Conservation (phyloP, 2,888 invertebrate species). For the Liopterus haemorrhoidalis region DNA sequence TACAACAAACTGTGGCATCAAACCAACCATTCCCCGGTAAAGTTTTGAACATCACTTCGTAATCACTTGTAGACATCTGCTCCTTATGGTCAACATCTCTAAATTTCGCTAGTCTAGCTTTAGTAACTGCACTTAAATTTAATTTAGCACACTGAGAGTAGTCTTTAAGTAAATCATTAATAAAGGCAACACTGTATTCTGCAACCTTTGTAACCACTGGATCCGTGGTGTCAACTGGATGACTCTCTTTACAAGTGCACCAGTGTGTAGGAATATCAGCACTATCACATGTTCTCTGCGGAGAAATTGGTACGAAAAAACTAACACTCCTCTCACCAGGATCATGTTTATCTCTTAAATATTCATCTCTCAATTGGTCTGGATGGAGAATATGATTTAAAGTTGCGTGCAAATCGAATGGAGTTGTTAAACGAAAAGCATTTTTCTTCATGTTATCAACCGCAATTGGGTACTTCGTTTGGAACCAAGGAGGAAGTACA, state of each 20-base stretch:
- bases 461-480: not conserved
- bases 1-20: no score
- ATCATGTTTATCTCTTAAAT: not conserved
- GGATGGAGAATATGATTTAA: not conserved
- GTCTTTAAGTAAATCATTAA: not conserved
- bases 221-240: not conserved
- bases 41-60: not conserved
- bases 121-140: not conserved
- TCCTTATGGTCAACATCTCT: not conserved
- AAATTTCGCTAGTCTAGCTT: not conserved
- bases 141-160: not conserved
- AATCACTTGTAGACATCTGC: not conserved
- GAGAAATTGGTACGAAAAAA: not conserved
- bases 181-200: not conserved
- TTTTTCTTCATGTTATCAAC: not conserved
- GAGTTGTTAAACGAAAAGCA: not conserved
- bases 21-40: not conserved
- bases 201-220: not conserved
- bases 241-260: not conserved
- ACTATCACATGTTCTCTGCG: not conserved
- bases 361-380: not conserved
- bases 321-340: not conserved
- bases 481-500: slow-evolving; percentile 50
- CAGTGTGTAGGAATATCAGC: not conserved
- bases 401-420: not conserved